Conservation (phyloP, 2,797 vertebrate genomes). For the Pangasius mekongensis region DNA sequence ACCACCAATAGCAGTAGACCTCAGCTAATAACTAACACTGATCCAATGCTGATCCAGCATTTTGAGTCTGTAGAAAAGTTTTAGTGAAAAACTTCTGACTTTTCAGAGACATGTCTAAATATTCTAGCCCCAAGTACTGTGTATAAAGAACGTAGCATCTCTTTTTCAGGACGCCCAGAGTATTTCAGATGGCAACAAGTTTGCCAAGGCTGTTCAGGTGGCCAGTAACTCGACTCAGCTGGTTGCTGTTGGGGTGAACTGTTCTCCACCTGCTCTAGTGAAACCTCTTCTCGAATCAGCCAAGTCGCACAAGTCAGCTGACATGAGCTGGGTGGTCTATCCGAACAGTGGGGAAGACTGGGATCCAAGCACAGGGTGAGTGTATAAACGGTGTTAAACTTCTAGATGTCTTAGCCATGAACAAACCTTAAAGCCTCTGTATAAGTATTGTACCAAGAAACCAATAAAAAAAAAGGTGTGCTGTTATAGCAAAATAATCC, state of each 20-base stretch:
- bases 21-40: neutral
- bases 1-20: neutral
- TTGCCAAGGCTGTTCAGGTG: conserved; percentile 71
- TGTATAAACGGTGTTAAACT: neutral
- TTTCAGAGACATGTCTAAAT: neutral
- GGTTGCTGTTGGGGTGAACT: conserved; percentile 81
- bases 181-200: conserved; percentile 76
- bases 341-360: conserved; percentile 82
- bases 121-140: neutral
- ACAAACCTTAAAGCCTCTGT: neutral
- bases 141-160: neutral
- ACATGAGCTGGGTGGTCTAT: conserved; percentile 79
- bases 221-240: conserved; percentile 71
- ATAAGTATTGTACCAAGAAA: neutral
- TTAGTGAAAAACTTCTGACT: neutral
- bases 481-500: neutral
- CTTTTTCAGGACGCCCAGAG: conserved; percentile 65
- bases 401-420: neutral
- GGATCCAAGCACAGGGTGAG: conserved; percentile 73
- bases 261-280: conserved; percentile 73
- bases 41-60: neutral
- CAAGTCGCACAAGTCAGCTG: conserved; percentile 57
- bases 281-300: conserved; percentile 74
- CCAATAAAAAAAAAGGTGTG: neutral
- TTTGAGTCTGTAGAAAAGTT: neutral